Percentiles rank a stretch among this genome's conserved stretches.
Conservation (phyloP, 2,113 vertebrate species). For the Bufo gargarizans region DNA sequence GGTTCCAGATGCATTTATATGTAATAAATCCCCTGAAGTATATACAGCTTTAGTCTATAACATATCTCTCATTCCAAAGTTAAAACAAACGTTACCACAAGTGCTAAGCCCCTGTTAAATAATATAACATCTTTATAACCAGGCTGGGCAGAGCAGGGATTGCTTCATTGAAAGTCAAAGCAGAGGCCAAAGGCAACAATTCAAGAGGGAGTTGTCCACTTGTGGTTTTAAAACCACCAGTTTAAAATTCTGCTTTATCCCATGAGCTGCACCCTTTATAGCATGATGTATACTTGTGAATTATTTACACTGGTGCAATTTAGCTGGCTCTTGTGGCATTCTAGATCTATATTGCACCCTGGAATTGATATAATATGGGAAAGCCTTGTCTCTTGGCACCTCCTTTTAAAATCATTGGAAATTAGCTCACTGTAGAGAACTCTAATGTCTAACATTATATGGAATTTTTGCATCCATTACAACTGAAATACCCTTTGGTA, state of each 20-base stretch:
- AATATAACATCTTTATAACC: conserved; percentile 7
- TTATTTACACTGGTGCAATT: conserved; percentile 28
- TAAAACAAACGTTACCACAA: conserved; percentile 10
- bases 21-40: neutral
- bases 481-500: neutral
- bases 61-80: neutral
- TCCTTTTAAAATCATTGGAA: neutral
- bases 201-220: conserved; percentile 37
- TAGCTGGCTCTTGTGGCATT: neutral
- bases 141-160: neutral
- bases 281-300: neutral
- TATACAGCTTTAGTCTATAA: neutral
- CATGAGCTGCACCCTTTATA: conserved; percentile 27
- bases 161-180: conserved; percentile 20
- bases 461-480: neutral
- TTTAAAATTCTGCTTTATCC: conserved; percentile 30
- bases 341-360: neutral
- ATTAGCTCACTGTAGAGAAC: neutral
- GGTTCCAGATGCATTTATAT: neutral
- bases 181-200: conserved; percentile 24
- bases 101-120: conserved; percentile 25
- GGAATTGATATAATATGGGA: neutral
- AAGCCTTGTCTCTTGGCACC: neutral
- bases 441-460: neutral
- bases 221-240: conserved; percentile 22